A percentile compares a stretch with the other conserved stretches of the same genome.
phyloP scores from a whole-genome alignment of 64 coral and sea anemone genomes.

The Acropora tenuis region DNA sequence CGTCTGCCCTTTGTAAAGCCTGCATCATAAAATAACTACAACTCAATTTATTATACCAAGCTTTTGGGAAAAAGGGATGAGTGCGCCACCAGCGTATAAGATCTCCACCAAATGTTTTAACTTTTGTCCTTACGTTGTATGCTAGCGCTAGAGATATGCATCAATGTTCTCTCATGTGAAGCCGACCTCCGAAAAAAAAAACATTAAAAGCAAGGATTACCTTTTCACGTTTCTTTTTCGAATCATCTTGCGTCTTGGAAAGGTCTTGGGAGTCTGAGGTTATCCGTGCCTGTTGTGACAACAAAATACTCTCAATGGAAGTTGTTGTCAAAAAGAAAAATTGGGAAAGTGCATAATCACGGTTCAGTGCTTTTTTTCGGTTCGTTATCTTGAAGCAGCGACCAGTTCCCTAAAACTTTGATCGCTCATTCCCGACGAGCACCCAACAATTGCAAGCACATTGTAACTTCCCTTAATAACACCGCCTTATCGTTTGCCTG shows the following conservation, averaged over 20 bases:
- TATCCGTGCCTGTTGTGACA: constrained; percentile 69
- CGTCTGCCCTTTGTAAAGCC: constrained; percentile 74
- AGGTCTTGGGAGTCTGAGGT: constrained; percentile 78
- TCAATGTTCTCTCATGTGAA: no score
- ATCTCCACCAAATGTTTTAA: no score
- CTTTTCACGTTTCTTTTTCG: constrained; percentile 92
- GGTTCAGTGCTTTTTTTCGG: no score
- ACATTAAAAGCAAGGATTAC: constrained; percentile 8
- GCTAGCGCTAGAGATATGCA: no score
- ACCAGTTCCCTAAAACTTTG: no score
- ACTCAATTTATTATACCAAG: background rate
- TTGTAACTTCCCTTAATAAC: no score
- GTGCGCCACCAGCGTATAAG: background rate
- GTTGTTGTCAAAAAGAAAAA: background rate
- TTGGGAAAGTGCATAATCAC: no score
- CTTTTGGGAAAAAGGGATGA: background rate
- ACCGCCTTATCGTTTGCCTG: background rate
- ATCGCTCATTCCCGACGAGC: no score
- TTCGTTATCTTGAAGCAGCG: no score
- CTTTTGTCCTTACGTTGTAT: no score
- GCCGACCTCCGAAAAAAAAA: background rate
- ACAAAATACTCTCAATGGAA: background rate
- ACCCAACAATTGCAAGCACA: no score
- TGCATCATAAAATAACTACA: background rate
- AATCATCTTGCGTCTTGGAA: constrained; percentile 72